These are phyloP conservation scores for Anisognathus igniventris DNA, from an alignment of 2,797 vertebrate species.

Conservation along the genomic window DNA sequence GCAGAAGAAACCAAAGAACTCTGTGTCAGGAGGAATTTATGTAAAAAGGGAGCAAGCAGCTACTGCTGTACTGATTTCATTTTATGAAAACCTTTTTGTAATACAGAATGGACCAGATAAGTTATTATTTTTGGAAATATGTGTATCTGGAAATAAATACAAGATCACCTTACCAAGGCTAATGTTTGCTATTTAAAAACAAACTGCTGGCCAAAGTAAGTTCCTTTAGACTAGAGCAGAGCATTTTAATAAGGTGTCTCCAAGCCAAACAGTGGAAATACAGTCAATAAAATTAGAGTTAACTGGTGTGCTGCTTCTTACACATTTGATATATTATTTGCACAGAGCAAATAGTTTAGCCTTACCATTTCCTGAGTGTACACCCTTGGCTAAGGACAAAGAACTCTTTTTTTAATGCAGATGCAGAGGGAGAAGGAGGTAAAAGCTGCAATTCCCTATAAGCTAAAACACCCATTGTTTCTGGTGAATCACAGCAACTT, in stretches of 20 bases:
- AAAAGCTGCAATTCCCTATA: background rate
- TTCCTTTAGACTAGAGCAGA: background rate
- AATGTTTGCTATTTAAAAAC: background rate
- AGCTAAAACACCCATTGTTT: background rate
- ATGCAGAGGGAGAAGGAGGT: background rate
- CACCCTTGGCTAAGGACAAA: background rate
- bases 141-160: background rate
- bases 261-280: slow-evolving; percentile 20
- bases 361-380: background rate
- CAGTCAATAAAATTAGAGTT: background rate
- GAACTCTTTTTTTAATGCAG: background rate
- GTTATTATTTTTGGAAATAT: background rate
- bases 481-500: background rate
- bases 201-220: background rate
- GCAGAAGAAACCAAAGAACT: background rate
- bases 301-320: background rate
- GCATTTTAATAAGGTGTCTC: background rate
- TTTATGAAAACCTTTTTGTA: background rate
- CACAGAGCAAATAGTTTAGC: background rate
- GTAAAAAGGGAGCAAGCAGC: background rate
- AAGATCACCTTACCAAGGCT: background rate
- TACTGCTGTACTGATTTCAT: background rate
- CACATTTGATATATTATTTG: background rate
- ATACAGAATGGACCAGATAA: background rate
- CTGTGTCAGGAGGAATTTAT: background rate